Evolutionary conservation across 2,888 invertebrate genomes (phyloP), one percentile per base, ranked within the genome.

Genomic region (Ophion ventricosus): DNA sequence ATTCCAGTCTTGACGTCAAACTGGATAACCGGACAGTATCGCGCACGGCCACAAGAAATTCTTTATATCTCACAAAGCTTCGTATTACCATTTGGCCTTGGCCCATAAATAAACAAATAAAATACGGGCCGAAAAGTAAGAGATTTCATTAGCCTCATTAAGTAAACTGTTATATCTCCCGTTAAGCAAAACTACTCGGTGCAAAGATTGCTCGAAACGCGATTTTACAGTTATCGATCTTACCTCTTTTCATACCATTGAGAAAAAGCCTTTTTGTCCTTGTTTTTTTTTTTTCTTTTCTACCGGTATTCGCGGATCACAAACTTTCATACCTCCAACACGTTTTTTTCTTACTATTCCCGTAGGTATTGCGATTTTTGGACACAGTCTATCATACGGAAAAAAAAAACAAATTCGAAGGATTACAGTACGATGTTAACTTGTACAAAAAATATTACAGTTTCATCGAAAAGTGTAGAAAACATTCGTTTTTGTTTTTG

Each of bases 111-210:
- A 40, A 26, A 49, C 1, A 7, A 56, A 20, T 5, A 69, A 43
- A 59, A 26, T 40, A 11, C 8, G n/a, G 17, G 11, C 10, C 17
- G 14, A 17, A 49, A 49, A 17, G 17, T 49, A 14, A 17, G 14
- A 49, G 14, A 11, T 17, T 43, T 57, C 57, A 43, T 67, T 26
- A 63, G 26, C 67, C 49, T 20, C 43, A 75, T 79, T 59, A 56
- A 61, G 57, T n/a, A 75, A 74, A 64, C 69, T 69, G 74, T 83
- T 74, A 74, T 74, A 70, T 57, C 20, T 66, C 17, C 54, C 69
- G 74, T 74, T 78, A 61, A n/a, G 29, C 29, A 26, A 57, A 69
- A 79, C 14, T 63, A 43, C 3, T 59, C 26, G n/a, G 56, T 40
- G 64, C 59, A 49, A 82, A 66, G 35, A 64, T 40, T 40, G 23